A percentile compares a stretch with the other conserved stretches of the same genome.
phyloP scores from a whole-genome alignment of 2,797 vertebrate genomes.

The Onychomys arenicola region DNA sequence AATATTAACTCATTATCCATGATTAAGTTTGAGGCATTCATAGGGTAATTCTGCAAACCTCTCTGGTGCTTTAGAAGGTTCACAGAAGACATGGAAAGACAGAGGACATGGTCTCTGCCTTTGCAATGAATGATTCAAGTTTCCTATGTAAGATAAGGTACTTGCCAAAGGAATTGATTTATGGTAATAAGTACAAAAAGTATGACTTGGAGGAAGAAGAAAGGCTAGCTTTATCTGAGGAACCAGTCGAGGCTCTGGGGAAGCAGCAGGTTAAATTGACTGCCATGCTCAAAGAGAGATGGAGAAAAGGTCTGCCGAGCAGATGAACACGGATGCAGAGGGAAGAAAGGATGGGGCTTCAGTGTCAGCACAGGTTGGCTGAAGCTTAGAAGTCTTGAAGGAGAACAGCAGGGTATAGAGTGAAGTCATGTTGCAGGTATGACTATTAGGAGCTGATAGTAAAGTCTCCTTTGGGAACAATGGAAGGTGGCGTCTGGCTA shows the following conservation, averaged over 20 bases:
- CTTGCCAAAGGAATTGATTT: slow-evolving; percentile 41
- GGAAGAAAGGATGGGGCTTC: neutral
- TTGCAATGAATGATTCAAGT: slow-evolving; percentile 3
- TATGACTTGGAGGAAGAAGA: slow-evolving; percentile 12
- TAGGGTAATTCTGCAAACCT: neutral
- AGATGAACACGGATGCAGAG: neutral
- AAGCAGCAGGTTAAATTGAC: slow-evolving; percentile 3
- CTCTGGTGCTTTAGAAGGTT: neutral
- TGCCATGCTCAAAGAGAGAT: neutral
- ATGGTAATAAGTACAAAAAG: neutral
- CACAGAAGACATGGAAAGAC: slow-evolving; percentile 12
- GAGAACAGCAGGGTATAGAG: neutral
- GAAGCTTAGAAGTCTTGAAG: neutral
- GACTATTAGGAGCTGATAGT: neutral
- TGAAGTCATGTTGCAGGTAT: neutral
- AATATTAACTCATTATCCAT: slow-evolving; percentile 57
- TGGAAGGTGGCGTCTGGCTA: neutral
- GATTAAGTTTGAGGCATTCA: slow-evolving; percentile 29
- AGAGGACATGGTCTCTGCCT: neutral
- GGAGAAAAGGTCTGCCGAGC: neutral
- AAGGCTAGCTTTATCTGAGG: slow-evolving; percentile 30
- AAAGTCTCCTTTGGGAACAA: neutral
- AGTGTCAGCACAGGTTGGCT: neutral
- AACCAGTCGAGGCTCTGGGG: neutral
- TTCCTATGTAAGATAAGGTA: slow-evolving; percentile 27